A percentile compares a stretch with the other conserved stretches of the same genome.
phyloP scores from a whole-genome alignment of 2,888 invertebrate genomes.

The Lycia hirtaria region DNA sequence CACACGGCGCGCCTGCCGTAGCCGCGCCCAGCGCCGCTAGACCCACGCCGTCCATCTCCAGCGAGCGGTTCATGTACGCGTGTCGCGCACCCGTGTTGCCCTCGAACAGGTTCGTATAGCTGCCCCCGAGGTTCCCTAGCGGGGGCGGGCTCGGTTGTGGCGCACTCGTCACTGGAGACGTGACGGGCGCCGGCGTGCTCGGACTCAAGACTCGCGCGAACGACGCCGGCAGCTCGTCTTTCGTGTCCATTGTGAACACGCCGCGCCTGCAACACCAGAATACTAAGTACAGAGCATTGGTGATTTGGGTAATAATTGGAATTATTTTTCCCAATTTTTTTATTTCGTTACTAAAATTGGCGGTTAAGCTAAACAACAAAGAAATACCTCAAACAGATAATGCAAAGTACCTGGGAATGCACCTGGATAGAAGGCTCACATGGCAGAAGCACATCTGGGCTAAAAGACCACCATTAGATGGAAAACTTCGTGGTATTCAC shows the following conservation, averaged over 20 bases:
- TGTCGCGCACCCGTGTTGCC: conserved; percentile 51
- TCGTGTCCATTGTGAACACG: conserved; percentile 59
- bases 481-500: no score
- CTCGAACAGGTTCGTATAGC: conserved; percentile 51
- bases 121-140: conserved; percentile 33
- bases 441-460: no score
- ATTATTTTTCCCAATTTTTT: no score
- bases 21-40: conserved; percentile 76
- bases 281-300: no score
- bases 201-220: conserved; percentile 56
- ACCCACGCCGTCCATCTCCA: conserved; percentile 84
- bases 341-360: no score
- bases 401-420: no score
- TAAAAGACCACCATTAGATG: no score
- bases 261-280: conserved; percentile 60
- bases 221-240: conserved; percentile 63
- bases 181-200: conserved; percentile 12
- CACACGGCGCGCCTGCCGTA: conserved; percentile 56
- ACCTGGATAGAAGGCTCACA: no score
- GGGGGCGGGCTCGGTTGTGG: conserved; percentile 29
- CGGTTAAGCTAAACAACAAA: no score
- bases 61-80: conserved; percentile 83
- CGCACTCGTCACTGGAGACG: conserved; percentile 20
- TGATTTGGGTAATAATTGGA: no score
- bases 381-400: no score